Evolutionary conservation across 2,797 vertebrate genomes (phyloP), one percentile per base, ranked within the genome.

Genomic region (Bradypodion ventrale): DNA sequence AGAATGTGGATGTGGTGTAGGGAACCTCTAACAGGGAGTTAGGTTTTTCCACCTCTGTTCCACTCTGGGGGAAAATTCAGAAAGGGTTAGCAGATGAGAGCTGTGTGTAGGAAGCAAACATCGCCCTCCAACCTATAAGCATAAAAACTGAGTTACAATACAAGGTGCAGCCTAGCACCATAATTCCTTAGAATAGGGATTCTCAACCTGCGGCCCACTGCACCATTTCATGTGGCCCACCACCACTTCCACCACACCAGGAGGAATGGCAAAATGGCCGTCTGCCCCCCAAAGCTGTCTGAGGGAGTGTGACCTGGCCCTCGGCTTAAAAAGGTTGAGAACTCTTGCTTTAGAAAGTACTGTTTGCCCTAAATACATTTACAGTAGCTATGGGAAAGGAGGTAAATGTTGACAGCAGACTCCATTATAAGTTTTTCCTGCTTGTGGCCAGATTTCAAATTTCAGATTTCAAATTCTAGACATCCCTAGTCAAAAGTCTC

Each of bases 391-490:
- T 42, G 19, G 6, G 46, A 49, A 49, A 12, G 46, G 46, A 12
- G 46, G 46, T n/a, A n/a, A n/a, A n/a, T n/a, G n/a, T n/a, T n/a
- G n/a, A n/a, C n/a, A n/a, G n/a, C 46, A 4, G 46, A 49, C 46
- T 4, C 46, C 23, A 75, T n/a, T 35, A 27, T 35, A 70, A 5
- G 37, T 12, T 60, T 72, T 72, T 27, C 16, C 21, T 25, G 12
- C 59, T 82, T 56, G 8, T 32, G 32, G 69, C 9, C 80, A 82
- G 56, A 73, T 44, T 82, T 73, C 60, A 23, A 63, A 35, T 74
- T 82, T n/a, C 80, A 82, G 56, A 73, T 44, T 82, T 73, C 60
- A 23, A 63, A 35, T 74, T 82, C 2, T 73, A 25, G 80, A 44
- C 6, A 46, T 60, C 56, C 46, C 42, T 32, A 15, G 21, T 46